phyloP scores from a whole-genome alignment of 2,888 invertebrate species.

The Amiota mariae region DNA sequence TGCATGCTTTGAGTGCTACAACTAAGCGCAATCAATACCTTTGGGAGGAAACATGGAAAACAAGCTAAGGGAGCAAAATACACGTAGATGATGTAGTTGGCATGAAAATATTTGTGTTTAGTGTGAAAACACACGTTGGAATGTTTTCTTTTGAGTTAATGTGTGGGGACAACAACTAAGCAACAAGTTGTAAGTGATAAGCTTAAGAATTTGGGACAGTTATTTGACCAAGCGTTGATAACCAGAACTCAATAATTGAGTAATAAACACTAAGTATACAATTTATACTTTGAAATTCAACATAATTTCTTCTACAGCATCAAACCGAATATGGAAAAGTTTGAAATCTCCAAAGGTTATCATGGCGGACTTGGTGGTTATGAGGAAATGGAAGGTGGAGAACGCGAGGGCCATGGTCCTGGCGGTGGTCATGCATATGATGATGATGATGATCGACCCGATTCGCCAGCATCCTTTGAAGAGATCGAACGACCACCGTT shows the following conservation, averaged over 20 bases:
- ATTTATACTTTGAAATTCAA: constrained; percentile 46
- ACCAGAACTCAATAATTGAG: background rate
- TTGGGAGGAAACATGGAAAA: constrained; percentile 47
- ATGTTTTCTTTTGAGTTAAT: background rate
- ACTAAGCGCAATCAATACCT: constrained; percentile 46
- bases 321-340: constrained; percentile 68
- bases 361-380: constrained; percentile 71
- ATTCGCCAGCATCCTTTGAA: constrained; percentile 84
- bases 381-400: constrained; percentile 71
- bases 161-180: background rate
- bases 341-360: constrained; percentile 71
- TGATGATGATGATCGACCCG: constrained; percentile 76
- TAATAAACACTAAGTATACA: constrained; percentile 23
- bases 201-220: background rate
- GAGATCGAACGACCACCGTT: constrained; percentile 89
- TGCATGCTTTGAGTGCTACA: background rate
- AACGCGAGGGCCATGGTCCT: constrained; percentile 67
- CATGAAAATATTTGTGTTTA: constrained; percentile 5
- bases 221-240: no score
- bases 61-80: background rate
- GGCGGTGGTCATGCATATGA: constrained; percentile 64
- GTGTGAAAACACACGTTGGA: constrained; percentile 1
- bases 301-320: constrained; percentile 46
- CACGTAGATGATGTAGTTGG: background rate
- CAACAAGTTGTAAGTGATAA: constrained; percentile 14